These are phyloP conservation scores for Uloborus plumipes DNA, from an alignment of 2,888 invertebrate species.

Conservation along the genomic window DNA sequence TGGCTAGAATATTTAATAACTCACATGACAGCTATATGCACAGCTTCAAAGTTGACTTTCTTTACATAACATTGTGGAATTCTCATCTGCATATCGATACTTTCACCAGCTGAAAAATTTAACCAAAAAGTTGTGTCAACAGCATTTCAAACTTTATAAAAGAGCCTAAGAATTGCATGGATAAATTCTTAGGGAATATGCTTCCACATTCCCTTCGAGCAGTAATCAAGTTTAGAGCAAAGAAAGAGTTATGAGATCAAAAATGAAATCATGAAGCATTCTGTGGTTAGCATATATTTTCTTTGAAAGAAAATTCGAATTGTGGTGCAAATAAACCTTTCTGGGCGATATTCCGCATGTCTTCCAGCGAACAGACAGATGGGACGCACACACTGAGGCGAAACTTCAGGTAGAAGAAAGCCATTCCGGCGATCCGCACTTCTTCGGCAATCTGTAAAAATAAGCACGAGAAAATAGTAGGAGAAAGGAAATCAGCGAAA, in stretches of 20 bases:
- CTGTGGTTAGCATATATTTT: too few species aligned
- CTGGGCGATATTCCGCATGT: slow-evolving; percentile 18
- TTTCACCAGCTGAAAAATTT: slow-evolving; percentile 2
- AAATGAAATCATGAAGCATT: too few species aligned
- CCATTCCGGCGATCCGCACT: slow-evolving; percentile 25
- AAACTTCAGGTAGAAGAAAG: slow-evolving; percentile 37
- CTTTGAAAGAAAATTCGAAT: too few species aligned
- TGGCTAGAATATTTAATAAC: neutral
- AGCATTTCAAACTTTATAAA: too few species aligned
- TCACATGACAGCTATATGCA: slow-evolving; percentile 51
- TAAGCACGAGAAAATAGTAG: neutral
- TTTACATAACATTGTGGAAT: slow-evolving; percentile 48
- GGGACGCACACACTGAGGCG: slow-evolving; percentile 42
- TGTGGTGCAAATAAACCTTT: neutral
- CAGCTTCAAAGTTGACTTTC: slow-evolving; percentile 16
- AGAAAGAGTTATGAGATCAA: too few species aligned
- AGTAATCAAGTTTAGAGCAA: too few species aligned
- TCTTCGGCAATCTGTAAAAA: slow-evolving; percentile 28
- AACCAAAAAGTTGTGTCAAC: too few species aligned
- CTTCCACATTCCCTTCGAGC: too few species aligned
- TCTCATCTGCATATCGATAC: slow-evolving; percentile 12
- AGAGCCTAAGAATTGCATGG: too few species aligned
- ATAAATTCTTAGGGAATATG: too few species aligned
- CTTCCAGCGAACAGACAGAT: slow-evolving; percentile 26
- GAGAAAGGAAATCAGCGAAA: too few species aligned